phyloP scores from a whole-genome alignment of 2,113 vertebrate genomes.

The Xenotilapia caudafasciata region DNA sequence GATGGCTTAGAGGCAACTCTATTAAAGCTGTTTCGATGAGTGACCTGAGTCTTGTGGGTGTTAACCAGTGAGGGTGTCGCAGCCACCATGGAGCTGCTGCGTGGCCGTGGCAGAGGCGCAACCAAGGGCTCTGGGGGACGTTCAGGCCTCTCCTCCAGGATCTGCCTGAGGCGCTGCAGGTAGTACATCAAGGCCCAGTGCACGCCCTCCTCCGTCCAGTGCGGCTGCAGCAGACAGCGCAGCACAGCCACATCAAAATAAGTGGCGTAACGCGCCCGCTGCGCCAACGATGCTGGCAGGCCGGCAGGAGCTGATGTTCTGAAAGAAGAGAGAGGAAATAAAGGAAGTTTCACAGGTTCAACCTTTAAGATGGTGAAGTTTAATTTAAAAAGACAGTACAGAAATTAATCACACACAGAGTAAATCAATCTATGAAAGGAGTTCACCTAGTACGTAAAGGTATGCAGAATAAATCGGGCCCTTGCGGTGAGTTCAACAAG shows the following conservation, averaged over 20 bases:
- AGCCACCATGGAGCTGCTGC: conserved; percentile 98
- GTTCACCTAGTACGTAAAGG: not conserved
- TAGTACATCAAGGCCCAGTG: conserved; percentile 97
- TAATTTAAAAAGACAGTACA: not conserved
- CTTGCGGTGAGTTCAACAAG: not conserved
- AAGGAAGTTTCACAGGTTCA: not conserved
- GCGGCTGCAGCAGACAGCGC: conserved; percentile 91
- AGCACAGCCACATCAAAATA: conserved; percentile 97
- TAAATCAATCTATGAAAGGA: not conserved
- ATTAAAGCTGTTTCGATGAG: not conserved
- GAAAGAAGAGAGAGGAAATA: not conserved
- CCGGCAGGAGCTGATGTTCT: conserved; percentile 66
- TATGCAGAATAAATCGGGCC: not conserved
- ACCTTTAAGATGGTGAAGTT: not conserved
- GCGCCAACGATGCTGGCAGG: conserved; percentile 75
- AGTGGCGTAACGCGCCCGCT: conserved; percentile 89
- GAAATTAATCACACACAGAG: not conserved
- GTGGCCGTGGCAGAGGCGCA: conserved; percentile 82
- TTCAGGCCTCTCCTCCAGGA: conserved; percentile 93
- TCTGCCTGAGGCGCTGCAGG: conserved; percentile 88
- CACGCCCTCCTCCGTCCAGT: conserved; percentile 96
- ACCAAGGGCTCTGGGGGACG: conserved; percentile 79
- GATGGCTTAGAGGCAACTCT: not conserved
- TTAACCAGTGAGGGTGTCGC: conserved; percentile 92
- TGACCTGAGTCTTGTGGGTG: conserved; percentile 95